Evolutionary conservation across 1,140 invertebrate genomes (phyloP).

Genomic region (Calycopis cecrops): DNA sequence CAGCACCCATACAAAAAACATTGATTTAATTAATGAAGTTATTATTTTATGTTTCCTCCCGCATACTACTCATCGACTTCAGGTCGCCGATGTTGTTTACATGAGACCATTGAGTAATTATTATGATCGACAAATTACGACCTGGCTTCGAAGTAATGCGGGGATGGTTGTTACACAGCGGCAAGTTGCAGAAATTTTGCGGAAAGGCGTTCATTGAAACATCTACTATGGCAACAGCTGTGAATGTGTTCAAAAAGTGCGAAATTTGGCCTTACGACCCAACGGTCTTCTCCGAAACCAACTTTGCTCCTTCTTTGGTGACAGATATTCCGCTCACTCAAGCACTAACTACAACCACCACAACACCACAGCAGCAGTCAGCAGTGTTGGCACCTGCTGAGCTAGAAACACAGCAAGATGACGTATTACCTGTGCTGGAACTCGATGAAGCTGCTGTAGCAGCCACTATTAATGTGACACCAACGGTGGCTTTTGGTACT

Average conservation of each 20-base stretch:
- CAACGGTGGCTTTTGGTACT: no score
- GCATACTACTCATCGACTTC: constrained; percentile 54
- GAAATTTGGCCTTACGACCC: constrained; percentile 33
- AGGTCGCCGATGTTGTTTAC: constrained; percentile 53
- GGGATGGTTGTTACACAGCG: constrained; percentile 31
- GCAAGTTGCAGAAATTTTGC: constrained; percentile 39
- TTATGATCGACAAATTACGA: constrained; percentile 36
- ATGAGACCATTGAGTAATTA: constrained; percentile 49
- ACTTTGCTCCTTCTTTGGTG: constrained; percentile 11
- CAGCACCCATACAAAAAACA: constrained; percentile 37
- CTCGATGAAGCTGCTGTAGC: no score
- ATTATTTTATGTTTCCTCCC: constrained; percentile 54
- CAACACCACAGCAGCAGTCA: constrained; percentile 2
- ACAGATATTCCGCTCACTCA: constrained; percentile 4
- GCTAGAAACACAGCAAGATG: constrained; percentile 2
- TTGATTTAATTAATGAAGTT: constrained; percentile 34
- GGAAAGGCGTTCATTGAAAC: constrained; percentile 37
- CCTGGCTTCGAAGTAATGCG: constrained; percentile 42
- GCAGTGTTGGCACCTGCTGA: constrained; percentile 1
- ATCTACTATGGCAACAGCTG: constrained; percentile 37
- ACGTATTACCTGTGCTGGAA: no score
- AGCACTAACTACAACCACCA: neutral
- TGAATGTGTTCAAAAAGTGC: constrained; percentile 41
- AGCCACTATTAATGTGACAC: no score
- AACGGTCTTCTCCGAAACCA: constrained; percentile 29